Percentiles rank a stretch among this genome's conserved stretches.
phyloP scores from a whole-genome alignment of 2,113 vertebrate genomes.

The Sterrhoptilus dennistouni region DNA sequence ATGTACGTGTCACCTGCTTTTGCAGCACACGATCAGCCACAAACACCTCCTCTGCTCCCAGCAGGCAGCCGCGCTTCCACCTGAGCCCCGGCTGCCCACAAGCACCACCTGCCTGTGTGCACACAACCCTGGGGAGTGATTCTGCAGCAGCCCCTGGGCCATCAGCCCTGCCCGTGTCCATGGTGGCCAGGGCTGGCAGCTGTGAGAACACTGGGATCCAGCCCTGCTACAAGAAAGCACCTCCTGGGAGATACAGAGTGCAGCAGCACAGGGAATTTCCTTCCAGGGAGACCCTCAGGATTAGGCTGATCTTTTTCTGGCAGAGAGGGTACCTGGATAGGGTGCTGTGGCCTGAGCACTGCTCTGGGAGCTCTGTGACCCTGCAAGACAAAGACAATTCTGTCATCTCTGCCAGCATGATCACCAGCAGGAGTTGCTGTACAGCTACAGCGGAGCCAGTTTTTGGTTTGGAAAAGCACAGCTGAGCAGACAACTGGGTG shows the following conservation, averaged over 20 bases:
- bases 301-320: not conserved
- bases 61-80: not conserved
- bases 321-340: not conserved
- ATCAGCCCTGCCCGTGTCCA: not conserved
- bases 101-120: not conserved
- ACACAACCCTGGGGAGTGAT: not conserved
- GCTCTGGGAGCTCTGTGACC: not conserved
- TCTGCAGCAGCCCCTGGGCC: not conserved
- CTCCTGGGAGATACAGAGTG: not conserved
- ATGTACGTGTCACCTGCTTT: not conserved
- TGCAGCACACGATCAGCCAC: not conserved
- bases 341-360: not conserved
- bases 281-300: not conserved
- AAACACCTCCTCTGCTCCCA: not conserved
- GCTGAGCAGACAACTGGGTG: not conserved
- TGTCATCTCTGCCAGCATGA: not conserved
- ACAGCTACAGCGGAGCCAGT: accelerated
- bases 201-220: not conserved
- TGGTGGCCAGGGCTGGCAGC: accelerated
- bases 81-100: not conserved
- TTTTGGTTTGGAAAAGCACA: not conserved
- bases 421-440: not conserved
- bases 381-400: not conserved
- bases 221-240: not conserved
- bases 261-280: not conserved